These are phyloP conservation scores for Cranoglanis bouderius DNA, from an alignment of 2,113 vertebrate genomes.

Conservation along the genomic window DNA sequence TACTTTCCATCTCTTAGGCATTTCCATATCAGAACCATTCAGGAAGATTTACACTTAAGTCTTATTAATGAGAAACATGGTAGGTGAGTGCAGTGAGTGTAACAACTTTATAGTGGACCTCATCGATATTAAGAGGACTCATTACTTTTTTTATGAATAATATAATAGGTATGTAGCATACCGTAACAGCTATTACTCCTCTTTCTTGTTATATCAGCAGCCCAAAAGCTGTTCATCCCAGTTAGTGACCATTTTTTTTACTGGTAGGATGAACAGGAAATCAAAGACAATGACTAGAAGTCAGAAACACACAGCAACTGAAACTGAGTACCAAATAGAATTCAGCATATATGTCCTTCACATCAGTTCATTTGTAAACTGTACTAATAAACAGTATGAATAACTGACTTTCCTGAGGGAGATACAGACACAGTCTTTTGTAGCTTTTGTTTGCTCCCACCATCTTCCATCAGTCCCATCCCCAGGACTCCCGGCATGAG, in stretches of 20 bases:
- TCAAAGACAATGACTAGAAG: neutral
- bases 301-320: neutral
- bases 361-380: slow-evolving; percentile 15
- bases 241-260: neutral
- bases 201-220: neutral
- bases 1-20: neutral
- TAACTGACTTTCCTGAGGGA: slow-evolving; percentile 30
- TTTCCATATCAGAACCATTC: neutral
- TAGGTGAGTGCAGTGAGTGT: neutral
- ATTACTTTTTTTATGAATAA: neutral
- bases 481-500: slow-evolving; percentile 80
- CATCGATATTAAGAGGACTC: slow-evolving; percentile 10
- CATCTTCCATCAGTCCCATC: slow-evolving; percentile 82
- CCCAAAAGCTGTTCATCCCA: neutral
- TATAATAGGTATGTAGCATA: slow-evolving; percentile 10
- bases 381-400: slow-evolving; percentile 27
- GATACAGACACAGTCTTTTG: slow-evolving; percentile 32
- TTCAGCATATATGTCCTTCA: neutral
- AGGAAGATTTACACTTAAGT: neutral
- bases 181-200: neutral
- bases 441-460: slow-evolving; percentile 46
- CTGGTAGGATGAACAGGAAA: neutral
- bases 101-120: slow-evolving; percentile 8
- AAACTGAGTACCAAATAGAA: neutral
- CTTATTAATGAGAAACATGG: neutral